Conservation (phyloP, 2,888 invertebrate genomes). For the Mantis religiosa region DNA sequence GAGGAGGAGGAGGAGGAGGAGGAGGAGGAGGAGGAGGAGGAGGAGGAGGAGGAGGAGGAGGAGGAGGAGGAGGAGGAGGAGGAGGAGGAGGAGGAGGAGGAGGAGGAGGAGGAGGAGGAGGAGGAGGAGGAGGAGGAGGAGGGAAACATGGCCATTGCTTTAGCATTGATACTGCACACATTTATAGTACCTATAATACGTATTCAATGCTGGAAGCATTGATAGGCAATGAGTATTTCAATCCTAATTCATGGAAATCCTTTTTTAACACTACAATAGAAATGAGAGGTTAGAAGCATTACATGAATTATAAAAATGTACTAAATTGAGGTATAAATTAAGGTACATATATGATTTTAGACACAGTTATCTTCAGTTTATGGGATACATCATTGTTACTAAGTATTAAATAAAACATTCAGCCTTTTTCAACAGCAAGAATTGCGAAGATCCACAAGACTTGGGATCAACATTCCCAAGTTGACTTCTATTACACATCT, state of each 20-base stretch:
- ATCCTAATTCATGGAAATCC: not conserved
- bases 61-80: too few species aligned
- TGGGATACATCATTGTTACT: not conserved
- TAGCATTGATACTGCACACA: too few species aligned
- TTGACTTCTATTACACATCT: not conserved
- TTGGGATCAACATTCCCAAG: not conserved
- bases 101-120: too few species aligned
- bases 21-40: too few species aligned
- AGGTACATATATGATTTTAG: not conserved
- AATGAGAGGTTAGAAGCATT: not conserved
- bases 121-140: too few species aligned
- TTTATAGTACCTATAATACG: too few species aligned
- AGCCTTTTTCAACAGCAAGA: not conserved
- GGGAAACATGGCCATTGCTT: too few species aligned
- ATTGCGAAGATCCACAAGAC: not conserved
- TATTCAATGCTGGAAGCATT: too few species aligned
- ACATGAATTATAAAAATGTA: not conserved
- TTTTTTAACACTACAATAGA: not conserved
- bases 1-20: too few species aligned
- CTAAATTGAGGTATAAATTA: not conserved
- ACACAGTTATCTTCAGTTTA: not conserved
- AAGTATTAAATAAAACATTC: not conserved
- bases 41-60: too few species aligned
- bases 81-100: too few species aligned
- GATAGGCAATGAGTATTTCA: too few species aligned